A percentile compares a stretch with the other conserved stretches of the same genome.
Evolutionary conservation across 2,113 vertebrate genomes (phyloP).

Genomic region (Oreochromis tanganicae): DNA sequence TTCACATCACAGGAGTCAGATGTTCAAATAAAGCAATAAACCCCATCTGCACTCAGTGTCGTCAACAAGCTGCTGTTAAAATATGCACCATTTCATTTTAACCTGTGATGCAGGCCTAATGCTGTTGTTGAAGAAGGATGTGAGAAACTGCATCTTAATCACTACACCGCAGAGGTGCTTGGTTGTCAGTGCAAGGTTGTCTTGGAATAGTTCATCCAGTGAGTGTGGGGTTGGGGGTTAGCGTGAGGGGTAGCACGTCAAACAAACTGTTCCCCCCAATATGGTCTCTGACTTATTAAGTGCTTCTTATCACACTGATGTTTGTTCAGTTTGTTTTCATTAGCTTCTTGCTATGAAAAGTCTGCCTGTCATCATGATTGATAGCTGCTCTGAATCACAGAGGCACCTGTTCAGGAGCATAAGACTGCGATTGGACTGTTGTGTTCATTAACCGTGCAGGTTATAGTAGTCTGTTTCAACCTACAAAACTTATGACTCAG

Average conservation of each 20-base stretch:
- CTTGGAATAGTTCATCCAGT: background rate
- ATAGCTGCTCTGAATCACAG: background rate
- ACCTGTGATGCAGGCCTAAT: background rate
- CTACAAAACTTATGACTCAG: background rate
- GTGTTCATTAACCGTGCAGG: background rate
- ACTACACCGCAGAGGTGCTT: background rate
- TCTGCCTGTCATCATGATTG: background rate
- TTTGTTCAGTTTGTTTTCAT: background rate
- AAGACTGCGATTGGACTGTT: background rate
- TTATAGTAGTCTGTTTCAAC: background rate
- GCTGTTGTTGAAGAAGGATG: background rate
- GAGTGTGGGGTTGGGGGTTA: background rate
- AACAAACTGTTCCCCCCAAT: background rate
- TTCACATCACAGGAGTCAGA: background rate
- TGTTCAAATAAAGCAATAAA: background rate
- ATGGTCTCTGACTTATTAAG: background rate
- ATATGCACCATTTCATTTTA: background rate
- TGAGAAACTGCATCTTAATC: background rate
- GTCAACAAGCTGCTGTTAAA: background rate
- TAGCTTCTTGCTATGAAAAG: background rate
- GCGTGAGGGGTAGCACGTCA: background rate
- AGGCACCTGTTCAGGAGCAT: background rate
- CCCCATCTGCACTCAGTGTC: background rate
- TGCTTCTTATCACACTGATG: background rate
- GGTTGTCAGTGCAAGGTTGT: background rate